Base-by-base conservation (phyloP, 1,140 invertebrate genomes). In the Agrypnia vestita region DNA sequence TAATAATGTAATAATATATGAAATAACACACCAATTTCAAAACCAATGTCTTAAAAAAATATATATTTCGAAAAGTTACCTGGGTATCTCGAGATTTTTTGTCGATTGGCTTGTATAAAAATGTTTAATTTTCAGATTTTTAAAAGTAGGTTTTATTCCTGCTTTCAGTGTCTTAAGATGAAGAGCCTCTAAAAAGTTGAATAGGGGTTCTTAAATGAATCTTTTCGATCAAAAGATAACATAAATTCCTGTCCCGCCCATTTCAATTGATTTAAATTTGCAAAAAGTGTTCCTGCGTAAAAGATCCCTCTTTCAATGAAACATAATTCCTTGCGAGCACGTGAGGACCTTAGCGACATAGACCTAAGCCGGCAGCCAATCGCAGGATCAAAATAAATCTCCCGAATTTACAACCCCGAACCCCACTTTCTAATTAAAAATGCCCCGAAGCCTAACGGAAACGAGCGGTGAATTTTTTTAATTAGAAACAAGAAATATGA, bases 401-500 rank as follows among this genome's bases (percentile, higher is more conserved):
- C 46, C 19, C 43, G 44, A 47, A 49, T 44, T 73, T 61, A 49
- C 78, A 79, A 59, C n/a, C 35, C 49, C 17, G 47, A 51, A 21
- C 56, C 79, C 79, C 79, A 80, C 76, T 80, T 59, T 35, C 79
- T 80, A 80, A 80, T 80, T 80, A 80, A 76, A 80, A 80, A 71
- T 78, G 76, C 67, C 44, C 17, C 61, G 11, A 21, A 71, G 67
- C 44, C 17, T 25, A 25, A 21, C 55, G 53, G 47, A 78, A 78
- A 53, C 76, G 19, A 56, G 67, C 62, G 76, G 53, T 13, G 76
- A 71, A 78, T 64, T 64, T 73, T 64, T 74, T 79, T 89, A 89
- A 90, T 89, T 89, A 89, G 88, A 89, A 89, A 88, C 87, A 82
- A 86, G 86, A 90, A 88, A 87, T 89, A 89, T 88, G 88, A 87